Percentiles rank a stretch among this genome's conserved stretches.
Evolutionary conservation across 1,140 invertebrate species (phyloP).

Genomic region (Polypedilum vanderplanki): DNA sequence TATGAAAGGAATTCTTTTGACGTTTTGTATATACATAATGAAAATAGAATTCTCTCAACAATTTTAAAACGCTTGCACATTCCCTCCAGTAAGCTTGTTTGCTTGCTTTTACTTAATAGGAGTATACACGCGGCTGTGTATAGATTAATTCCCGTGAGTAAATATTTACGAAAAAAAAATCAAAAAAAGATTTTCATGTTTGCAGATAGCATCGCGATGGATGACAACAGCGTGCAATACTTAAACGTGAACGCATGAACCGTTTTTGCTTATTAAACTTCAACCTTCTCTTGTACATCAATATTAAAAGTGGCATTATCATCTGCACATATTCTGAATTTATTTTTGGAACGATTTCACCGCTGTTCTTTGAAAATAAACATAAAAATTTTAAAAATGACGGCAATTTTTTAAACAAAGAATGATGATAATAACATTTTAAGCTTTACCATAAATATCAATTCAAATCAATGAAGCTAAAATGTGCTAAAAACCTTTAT

Average conservation of each 20-base stretch:
- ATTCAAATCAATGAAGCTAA: too few relatives aligned
- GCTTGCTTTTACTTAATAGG: background rate
- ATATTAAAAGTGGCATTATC: background rate
- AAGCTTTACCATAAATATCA: background rate
- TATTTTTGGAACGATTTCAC: background rate
- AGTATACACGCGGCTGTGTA: background rate
- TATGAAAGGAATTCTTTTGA: background rate
- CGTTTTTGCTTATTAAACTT: background rate
- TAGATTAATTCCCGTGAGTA: background rate
- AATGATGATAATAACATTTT: background rate
- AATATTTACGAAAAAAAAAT: conserved; percentile 7
- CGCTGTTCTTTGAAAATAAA: background rate
- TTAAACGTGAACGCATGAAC: background rate
- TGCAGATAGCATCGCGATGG: background rate
- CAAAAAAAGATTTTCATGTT: background rate
- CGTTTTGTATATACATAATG: background rate
- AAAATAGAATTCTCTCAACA: background rate
- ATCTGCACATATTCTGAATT: background rate
- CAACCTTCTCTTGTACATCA: background rate
- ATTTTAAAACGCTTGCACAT: background rate
- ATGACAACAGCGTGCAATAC: background rate
- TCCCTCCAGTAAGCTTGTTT: background rate
- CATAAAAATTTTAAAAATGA: background rate
- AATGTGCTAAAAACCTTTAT: too few relatives aligned
- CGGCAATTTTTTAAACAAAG: background rate